phyloP scores from a whole-genome alignment of 2,113 vertebrate genomes.

The Dipodomys merriami region DNA sequence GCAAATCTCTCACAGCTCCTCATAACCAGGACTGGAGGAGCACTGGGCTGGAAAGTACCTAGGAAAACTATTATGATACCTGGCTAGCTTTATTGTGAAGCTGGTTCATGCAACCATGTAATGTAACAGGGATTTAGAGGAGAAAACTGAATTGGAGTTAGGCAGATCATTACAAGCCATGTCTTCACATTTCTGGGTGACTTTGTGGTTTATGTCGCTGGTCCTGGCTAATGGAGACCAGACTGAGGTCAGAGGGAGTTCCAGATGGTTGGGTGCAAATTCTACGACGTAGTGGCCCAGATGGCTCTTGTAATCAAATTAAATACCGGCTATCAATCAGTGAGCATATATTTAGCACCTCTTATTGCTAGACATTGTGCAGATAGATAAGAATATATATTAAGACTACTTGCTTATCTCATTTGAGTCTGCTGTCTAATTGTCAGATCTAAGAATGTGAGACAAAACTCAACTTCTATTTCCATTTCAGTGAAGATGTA shows the following conservation, averaged over 20 bases:
- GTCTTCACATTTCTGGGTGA: conserved; percentile 44
- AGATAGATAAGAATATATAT: not conserved
- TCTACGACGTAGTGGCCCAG: conserved; percentile 57
- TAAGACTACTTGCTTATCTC: conserved; percentile 18
- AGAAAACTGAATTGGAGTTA: not conserved
- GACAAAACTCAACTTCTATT: conserved; percentile 27
- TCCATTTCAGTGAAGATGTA: conserved; percentile 11
- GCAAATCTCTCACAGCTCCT: conserved; percentile 37
- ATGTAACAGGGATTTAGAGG: not conserved
- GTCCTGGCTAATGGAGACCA: conserved; percentile 53
- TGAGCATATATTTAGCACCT: conserved; percentile 66
- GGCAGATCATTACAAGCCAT: not conserved
- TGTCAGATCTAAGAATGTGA: not conserved
- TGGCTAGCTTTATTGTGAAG: not conserved
- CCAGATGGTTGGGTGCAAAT: conserved; percentile 68
- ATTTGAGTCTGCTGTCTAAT: not conserved
- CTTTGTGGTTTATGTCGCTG: conserved; percentile 52
- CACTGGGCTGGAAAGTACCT: not conserved
- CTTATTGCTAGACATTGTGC: conserved; percentile 58
- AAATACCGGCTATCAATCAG: conserved; percentile 68
- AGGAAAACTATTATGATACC: not conserved
- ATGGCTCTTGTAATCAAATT: conserved; percentile 73
- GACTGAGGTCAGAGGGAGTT: conserved; percentile 65
- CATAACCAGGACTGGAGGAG: not conserved
- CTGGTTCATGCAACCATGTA: not conserved